Evolutionary conservation across 2,888 invertebrate species (phyloP).

Genomic region (Mimachlamys varia): DNA sequence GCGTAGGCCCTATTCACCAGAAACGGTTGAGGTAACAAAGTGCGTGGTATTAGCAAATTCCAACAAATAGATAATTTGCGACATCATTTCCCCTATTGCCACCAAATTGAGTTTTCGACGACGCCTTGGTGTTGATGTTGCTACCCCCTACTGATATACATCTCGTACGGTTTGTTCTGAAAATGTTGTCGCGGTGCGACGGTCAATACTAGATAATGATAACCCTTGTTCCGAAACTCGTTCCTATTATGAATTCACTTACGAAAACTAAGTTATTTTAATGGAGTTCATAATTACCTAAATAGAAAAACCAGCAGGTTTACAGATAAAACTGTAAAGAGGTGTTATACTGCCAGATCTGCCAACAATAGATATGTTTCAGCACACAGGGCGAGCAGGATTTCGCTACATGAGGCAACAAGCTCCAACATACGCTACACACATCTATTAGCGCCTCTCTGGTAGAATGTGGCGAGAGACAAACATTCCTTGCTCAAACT

Average conservation of each 20-base stretch:
- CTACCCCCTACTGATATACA: neutral
- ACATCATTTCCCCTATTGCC: neutral
- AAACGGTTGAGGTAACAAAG: neutral
- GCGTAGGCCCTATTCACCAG: neutral
- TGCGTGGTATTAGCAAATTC: neutral
- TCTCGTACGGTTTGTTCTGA: neutral
- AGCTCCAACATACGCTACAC: neutral
- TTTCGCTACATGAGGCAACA: neutral
- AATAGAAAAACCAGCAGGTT: neutral
- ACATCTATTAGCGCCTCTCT: neutral
- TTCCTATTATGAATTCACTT: neutral
- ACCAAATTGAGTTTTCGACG: neutral
- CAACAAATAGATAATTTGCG: constrained; percentile 3
- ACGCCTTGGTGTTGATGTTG: neutral
- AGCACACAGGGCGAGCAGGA: neutral
- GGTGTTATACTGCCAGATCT: neutral
- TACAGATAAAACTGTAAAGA: neutral
- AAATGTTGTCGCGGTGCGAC: neutral
- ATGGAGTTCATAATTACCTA: neutral
- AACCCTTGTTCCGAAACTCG: neutral
- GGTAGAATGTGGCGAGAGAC: neutral
- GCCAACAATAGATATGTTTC: neutral
- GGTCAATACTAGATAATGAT: neutral
- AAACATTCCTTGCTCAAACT: neutral
- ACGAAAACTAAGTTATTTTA: neutral